A percentile compares a stretch with the other conserved stretches of the same genome.
phyloP scores from a whole-genome alignment of 2,888 invertebrate species.

The Drosophila merina region DNA sequence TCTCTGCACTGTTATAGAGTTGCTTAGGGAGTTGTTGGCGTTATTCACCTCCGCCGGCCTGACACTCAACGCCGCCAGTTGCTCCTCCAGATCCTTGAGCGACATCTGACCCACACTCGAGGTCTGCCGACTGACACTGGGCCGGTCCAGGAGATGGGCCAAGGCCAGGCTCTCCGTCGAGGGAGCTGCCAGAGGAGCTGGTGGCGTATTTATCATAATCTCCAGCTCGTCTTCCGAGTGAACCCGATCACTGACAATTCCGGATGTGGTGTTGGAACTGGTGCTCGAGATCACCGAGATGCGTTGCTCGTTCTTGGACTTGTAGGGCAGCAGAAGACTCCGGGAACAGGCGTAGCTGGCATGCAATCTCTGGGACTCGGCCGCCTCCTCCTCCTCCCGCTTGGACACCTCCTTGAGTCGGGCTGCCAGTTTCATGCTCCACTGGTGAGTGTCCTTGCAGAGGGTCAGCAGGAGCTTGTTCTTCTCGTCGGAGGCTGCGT shows the following conservation, averaged over 20 bases:
- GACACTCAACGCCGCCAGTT: slow-evolving; percentile 84
- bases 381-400: slow-evolving; percentile 91
- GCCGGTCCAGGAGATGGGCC: slow-evolving; percentile 89
- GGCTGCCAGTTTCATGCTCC: slow-evolving; percentile 96
- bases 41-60: slow-evolving; percentile 53
- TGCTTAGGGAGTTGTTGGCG: slow-evolving; percentile 1
- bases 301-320: slow-evolving; percentile 90
- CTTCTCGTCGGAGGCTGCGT: slow-evolving; percentile 96
- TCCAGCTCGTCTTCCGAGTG: slow-evolving; percentile 97
- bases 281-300: slow-evolving; percentile 96
- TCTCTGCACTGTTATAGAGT: slow-evolving; percentile 9
- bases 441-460: slow-evolving; percentile 97
- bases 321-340: slow-evolving; percentile 87
- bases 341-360: slow-evolving; percentile 90
- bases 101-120: slow-evolving; percentile 85
- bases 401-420: slow-evolving; percentile 92
- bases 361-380: slow-evolving; percentile 88
- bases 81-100: slow-evolving; percentile 83
- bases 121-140: slow-evolving; percentile 86
- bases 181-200: slow-evolving; percentile 89
- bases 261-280: slow-evolving; percentile 98
- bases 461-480: slow-evolving; percentile 94
- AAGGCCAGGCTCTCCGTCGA: slow-evolving; percentile 93
- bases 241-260: slow-evolving; percentile 97
- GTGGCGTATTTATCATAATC: slow-evolving; percentile 92